Conservation (phyloP, 2,113 vertebrate genomes). For the Oxygymnocypris stewartii region DNA sequence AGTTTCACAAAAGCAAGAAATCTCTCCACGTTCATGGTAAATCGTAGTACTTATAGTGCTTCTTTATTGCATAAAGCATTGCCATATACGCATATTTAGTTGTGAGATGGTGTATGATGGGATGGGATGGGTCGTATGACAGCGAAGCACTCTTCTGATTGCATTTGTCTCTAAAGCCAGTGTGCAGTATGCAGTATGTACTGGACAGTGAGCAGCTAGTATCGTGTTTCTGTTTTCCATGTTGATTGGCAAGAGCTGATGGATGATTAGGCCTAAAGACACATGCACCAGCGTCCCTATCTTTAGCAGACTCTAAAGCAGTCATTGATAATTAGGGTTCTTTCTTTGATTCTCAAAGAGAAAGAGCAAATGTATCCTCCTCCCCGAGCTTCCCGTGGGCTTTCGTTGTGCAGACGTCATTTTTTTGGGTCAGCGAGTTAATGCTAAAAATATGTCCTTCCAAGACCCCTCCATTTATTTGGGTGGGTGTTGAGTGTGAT, state of each 20-base stretch:
- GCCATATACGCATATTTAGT: neutral
- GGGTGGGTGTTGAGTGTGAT: slow-evolving; percentile 72
- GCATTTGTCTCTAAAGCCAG: neutral
- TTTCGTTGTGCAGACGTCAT: slow-evolving; percentile 68
- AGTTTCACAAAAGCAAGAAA: too few relatives aligned
- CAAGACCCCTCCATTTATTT: slow-evolving; percentile 73
- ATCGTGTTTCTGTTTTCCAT: neutral
- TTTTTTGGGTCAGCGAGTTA: slow-evolving; percentile 78
- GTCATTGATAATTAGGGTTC: slow-evolving; percentile 58
- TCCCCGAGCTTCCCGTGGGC: slow-evolving; percentile 62
- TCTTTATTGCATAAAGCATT: too few relatives aligned
- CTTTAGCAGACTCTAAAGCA: slow-evolving; percentile 53
- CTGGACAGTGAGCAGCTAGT: neutral
- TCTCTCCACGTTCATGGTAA: too few relatives aligned
- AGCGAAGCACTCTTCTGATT: neutral
- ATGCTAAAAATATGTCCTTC: slow-evolving; percentile 76
- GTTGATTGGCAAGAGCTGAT: slow-evolving; percentile 1
- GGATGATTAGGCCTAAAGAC: slow-evolving; percentile 49
- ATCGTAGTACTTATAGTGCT: too few relatives aligned
- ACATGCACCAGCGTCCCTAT: slow-evolving; percentile 31
- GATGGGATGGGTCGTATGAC: neutral
- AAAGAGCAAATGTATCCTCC: slow-evolving; percentile 64
- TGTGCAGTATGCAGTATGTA: neutral
- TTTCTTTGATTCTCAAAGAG: slow-evolving; percentile 54
- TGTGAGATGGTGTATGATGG: neutral